Evolutionary conservation across 30 jellyfish, hydroid and myxozoan species (phyloP).

Genomic region (Pelagia noctiluca): DNA sequence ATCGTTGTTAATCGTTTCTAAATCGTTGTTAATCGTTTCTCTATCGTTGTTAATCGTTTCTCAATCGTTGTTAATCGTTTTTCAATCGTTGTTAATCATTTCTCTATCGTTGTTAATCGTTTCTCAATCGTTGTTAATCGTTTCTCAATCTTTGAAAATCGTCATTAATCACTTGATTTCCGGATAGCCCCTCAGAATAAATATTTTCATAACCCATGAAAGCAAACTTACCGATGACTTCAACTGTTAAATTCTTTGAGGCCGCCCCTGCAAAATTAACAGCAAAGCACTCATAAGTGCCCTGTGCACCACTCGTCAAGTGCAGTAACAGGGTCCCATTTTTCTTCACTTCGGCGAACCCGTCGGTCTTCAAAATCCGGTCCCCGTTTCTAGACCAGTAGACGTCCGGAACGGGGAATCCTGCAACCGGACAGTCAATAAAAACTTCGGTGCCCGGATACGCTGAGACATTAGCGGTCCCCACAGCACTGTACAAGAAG

Average conservation of each 20-base stretch:
- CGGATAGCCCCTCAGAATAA: too few relatives aligned
- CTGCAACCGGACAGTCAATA: conserved; percentile 83
- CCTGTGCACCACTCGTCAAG: conserved; percentile 32
- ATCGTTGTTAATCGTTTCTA: too few relatives aligned
- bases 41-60: too few relatives aligned
- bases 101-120: too few relatives aligned
- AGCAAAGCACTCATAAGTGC: conserved; percentile 73
- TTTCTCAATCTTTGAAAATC: too few relatives aligned
- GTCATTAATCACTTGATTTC: too few relatives aligned
- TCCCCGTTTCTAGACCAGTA: conserved; percentile 77
- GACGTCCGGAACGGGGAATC: conserved; percentile 80
- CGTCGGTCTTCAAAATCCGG: conserved; percentile 46
- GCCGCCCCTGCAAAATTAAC: conserved; percentile 76
- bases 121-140: too few relatives aligned
- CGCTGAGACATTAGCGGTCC: conserved; percentile 34
- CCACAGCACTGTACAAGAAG: conserved; percentile 40
- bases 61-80: too few relatives aligned
- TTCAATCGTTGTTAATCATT: too few relatives aligned
- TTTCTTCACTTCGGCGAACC: conserved; percentile 32
- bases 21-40: too few relatives aligned
- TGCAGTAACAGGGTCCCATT: conserved; percentile 61
- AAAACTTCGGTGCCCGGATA: conserved; percentile 72
- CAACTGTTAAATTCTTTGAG: conserved; percentile 34
- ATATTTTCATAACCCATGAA: too few relatives aligned
- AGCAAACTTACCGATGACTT: conserved; percentile 38